phyloP scores from a whole-genome alignment of 2,113 vertebrate species.

The Turnix velox region DNA sequence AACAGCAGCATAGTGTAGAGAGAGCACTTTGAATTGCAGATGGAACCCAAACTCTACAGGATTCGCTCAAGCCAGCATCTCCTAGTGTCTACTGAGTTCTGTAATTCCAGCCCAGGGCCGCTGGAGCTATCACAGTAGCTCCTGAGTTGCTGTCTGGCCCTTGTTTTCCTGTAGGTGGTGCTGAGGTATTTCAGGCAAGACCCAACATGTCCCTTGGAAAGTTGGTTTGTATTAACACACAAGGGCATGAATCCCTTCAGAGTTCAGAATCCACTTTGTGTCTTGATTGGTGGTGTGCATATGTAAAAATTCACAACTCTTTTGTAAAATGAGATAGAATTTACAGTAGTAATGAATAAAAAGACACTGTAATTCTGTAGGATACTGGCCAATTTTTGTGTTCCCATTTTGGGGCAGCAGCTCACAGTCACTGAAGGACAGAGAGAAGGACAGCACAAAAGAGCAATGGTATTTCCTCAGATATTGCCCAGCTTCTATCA shows the following conservation, averaged over 20 bases:
- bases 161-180: conserved; percentile 56
- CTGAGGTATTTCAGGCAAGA: conserved; percentile 56
- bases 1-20: neutral
- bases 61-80: neutral
- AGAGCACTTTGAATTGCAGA: conserved; percentile 19
- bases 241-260: neutral
- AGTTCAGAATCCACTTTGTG: neutral
- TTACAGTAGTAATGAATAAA: neutral
- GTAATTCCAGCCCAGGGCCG: neutral
- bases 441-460: neutral
- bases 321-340: neutral
- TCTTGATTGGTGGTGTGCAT: neutral
- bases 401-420: neutral
- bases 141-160: neutral
- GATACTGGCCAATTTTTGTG: neutral
- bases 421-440: neutral
- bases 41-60: neutral
- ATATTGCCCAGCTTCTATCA: neutral
- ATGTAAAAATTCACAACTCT: neutral
- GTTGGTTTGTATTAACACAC: neutral
- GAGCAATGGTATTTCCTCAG: neutral
- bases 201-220: neutral
- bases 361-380: neutral
- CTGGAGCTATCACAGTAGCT: neutral
- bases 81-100: neutral